Base-by-base conservation (phyloP, 35 echinoderm and acorn worm species). In the Hemicentrotus pulcherrimus region DNA sequence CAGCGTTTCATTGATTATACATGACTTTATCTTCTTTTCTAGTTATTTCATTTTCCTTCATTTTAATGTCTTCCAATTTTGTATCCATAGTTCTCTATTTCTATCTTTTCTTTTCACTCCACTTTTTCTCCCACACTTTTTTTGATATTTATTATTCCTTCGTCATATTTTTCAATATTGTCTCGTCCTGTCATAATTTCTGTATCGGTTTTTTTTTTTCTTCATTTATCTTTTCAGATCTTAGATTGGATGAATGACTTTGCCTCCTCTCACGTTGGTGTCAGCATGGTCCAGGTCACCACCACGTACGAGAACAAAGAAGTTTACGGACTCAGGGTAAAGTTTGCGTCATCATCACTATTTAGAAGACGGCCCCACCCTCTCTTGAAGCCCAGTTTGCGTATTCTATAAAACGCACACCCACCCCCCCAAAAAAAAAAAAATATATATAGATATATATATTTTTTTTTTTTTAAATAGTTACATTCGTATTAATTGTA, bases 181-280 rank as follows among this genome's bases (percentile, higher is more conserved):
- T 31, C 85, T 86, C 85, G 32, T 22, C 24, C 85, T 86, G 18
- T 31, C 32, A 10, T 86, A 15, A 9, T 22, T 86, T 28, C 32
- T 31, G 2, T 86, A 10, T 86, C 9, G n/a, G n/a, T n/a, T 86
- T 0, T 86, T 16, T 85, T 30, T 88, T 32, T 35, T 59, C 46
- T 58, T 93, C 11, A 41, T 41, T 41, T 41, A 3, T 41, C 35
- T 41, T 41, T 47, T 31, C 48, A 93, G 91, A 93, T 93, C 46
- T 31, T 46, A 58, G 48, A 47, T 28, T 93, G 91, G 91, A 93
- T 93, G 91, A 93, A 32, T 13, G 91, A 93, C 0, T 93, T 93
- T 58, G 13, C 91, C 15, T 46, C n/a, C 91, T 32, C 45, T 47
- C 0, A 93, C n/a, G 0, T 28, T 58, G 91, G 47, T 58, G 91